Evolutionary conservation across 2,113 vertebrate species (phyloP).

Genomic region (Anoura caudifer): DNA sequence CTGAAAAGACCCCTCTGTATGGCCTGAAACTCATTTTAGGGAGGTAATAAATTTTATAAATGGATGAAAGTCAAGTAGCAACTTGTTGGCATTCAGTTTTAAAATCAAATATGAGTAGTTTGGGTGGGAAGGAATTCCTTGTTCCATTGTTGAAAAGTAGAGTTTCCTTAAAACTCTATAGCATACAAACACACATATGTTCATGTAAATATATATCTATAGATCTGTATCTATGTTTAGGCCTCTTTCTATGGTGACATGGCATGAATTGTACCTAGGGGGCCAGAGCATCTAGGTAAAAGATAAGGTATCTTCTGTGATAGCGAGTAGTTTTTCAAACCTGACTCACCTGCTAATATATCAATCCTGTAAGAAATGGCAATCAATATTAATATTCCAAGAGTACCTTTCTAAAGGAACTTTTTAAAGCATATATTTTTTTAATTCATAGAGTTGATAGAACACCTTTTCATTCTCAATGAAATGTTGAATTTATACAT

Average conservation of each 20-base stretch:
- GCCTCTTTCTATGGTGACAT: not conserved
- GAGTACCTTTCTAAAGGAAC: not conserved
- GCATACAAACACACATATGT: not conserved
- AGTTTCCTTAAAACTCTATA: not conserved
- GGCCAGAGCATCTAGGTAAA: not conserved
- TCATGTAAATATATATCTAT: not conserved
- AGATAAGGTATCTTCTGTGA: not conserved
- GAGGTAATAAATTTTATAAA: not conserved
- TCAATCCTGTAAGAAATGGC: not conserved
- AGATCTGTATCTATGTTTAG: not conserved
- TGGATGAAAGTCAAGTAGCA: not conserved
- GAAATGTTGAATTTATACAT: not conserved
- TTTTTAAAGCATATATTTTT: not conserved
- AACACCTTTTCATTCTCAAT: not conserved
- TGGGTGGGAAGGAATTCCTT: not conserved
- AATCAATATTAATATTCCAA: not conserved
- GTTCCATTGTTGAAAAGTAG: not conserved
- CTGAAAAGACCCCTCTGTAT: fast-evolving
- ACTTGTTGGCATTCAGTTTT: not conserved
- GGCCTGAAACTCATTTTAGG: not conserved
- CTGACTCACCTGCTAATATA: not conserved
- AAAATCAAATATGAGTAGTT: not conserved
- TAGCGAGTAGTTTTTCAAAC: not conserved
- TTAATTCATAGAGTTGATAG: not conserved
- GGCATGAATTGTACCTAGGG: not conserved